A percentile compares a stretch with the other conserved stretches of the same genome.
These are phyloP conservation scores for Pollenia angustigena DNA, from an alignment of 2,888 invertebrate species.

Conservation along the genomic window DNA sequence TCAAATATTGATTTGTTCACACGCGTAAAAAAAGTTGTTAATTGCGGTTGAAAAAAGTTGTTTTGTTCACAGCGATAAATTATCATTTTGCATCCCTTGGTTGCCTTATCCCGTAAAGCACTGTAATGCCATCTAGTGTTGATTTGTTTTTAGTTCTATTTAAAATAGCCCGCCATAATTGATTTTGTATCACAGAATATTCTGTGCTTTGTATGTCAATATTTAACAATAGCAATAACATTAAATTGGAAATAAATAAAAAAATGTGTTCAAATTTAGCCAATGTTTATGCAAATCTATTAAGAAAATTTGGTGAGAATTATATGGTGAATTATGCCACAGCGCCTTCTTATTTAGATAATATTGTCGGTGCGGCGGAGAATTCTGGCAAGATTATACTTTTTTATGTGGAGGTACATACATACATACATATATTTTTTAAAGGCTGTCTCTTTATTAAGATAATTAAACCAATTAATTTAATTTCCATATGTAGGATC, in stretches of 20 bases:
- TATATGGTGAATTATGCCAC: conserved; percentile 77
- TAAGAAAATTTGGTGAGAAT: conserved; percentile 77
- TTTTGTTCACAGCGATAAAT: no score
- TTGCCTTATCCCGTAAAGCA: no score
- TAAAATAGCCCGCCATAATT: conserved; percentile 24
- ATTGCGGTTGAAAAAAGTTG: no score
- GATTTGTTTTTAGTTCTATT: background rate
- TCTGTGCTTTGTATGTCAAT: background rate
- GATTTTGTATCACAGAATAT: no score
- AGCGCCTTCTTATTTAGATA: conserved; percentile 78
- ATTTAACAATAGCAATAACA: background rate
- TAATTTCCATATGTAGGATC: conserved; percentile 62
- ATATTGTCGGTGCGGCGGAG: conserved; percentile 76
- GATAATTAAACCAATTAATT: background rate
- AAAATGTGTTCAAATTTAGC: conserved; percentile 79
- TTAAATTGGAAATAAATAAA: background rate
- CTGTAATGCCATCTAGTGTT: no score
- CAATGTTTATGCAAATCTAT: conserved; percentile 80
- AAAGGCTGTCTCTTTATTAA: no score
- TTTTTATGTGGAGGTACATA: conserved; percentile 77
- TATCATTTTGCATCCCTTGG: no score
- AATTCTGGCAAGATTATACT: conserved; percentile 77
- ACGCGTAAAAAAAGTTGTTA: no score
- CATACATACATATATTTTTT: no score
- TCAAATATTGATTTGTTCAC: no score